phyloP scores from a whole-genome alignment of 2,888 invertebrate species.

The Pandemis heparana region DNA sequence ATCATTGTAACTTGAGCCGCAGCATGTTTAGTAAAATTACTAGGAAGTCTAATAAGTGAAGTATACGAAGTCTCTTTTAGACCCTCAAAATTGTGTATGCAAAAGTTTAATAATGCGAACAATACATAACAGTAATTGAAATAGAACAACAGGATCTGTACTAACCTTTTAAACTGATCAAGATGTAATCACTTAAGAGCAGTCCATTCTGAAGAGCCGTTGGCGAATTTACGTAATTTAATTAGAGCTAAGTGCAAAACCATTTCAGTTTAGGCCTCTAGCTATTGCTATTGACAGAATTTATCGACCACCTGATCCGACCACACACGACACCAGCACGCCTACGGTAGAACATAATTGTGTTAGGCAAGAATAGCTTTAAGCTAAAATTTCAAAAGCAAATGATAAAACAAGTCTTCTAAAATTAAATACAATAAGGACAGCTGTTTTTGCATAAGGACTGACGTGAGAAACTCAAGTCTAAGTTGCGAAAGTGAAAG shows the following conservation, averaged over 20 bases:
- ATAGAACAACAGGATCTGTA: conserved; percentile 22
- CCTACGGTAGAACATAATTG: conserved; percentile 27
- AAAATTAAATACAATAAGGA: neutral
- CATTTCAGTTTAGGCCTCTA: conserved; percentile 22
- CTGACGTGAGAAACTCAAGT: neutral
- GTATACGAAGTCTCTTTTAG: neutral
- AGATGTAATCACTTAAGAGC: conserved; percentile 32
- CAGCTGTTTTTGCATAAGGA: neutral
- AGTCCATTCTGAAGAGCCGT: conserved; percentile 24
- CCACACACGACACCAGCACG: conserved; percentile 33
- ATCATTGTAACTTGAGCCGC: conserved; percentile 46
- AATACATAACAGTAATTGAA: neutral
- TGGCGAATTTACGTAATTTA: conserved; percentile 39
- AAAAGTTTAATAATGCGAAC: neutral
- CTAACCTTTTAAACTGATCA: conserved; percentile 20
- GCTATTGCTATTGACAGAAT: conserved; percentile 36
- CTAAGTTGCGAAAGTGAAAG: neutral
- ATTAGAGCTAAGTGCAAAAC: conserved; percentile 31
- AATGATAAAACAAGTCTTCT: conserved; percentile 5
- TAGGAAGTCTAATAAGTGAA: neutral
- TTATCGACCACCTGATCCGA: conserved; percentile 35
- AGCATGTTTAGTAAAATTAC: conserved; percentile 21
- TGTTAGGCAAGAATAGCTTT: conserved; percentile 33
- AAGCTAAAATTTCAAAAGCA: conserved; percentile 18
- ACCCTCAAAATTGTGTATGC: neutral